A percentile compares a stretch with the other conserved stretches of the same genome.
Conservation (phyloP, 2,888 invertebrate genomes). For the Drosophila fungiperda region DNA sequence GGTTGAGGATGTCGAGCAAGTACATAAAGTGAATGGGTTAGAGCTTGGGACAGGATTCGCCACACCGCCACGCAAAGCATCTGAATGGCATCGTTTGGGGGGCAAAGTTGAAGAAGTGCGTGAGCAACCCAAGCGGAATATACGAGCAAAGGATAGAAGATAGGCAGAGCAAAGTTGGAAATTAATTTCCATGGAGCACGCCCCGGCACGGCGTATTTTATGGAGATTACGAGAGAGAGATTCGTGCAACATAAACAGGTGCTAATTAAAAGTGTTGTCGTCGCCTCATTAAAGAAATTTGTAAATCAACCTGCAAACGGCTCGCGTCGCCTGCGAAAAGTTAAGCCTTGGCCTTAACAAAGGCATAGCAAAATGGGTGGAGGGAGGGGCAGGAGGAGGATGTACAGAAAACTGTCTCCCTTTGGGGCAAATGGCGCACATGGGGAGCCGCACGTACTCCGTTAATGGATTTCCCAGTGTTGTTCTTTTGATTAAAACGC, state of each 20-base stretch:
- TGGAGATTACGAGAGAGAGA: constrained; percentile 54
- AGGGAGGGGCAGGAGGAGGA: too few species aligned
- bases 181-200: constrained; percentile 64
- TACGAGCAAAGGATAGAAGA: not conserved
- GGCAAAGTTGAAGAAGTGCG: constrained; percentile 38
- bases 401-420: not conserved
- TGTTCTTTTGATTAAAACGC: constrained; percentile 67
- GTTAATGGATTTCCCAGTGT: constrained; percentile 68
- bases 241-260: constrained; percentile 69
- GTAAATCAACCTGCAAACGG: constrained; percentile 69
- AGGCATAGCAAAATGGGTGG: not conserved
- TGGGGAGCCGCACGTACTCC: constrained; percentile 86
- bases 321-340: constrained; percentile 47
- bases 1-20: constrained; percentile 37
- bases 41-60: constrained; percentile 1
- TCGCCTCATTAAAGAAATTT: constrained; percentile 83
- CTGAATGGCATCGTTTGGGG: constrained; percentile 50
- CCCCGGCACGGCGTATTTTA: constrained; percentile 43
- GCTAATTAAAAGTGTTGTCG: constrained; percentile 84
- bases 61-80: constrained; percentile 31
- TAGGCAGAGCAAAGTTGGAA: constrained; percentile 54
- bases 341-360: constrained; percentile 22
- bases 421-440: constrained; percentile 19
- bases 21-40: constrained; percentile 28
- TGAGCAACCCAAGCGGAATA: constrained; percentile 25